Conservation (phyloP, 1,140 invertebrate genomes). For the Pissodes strobi region DNA sequence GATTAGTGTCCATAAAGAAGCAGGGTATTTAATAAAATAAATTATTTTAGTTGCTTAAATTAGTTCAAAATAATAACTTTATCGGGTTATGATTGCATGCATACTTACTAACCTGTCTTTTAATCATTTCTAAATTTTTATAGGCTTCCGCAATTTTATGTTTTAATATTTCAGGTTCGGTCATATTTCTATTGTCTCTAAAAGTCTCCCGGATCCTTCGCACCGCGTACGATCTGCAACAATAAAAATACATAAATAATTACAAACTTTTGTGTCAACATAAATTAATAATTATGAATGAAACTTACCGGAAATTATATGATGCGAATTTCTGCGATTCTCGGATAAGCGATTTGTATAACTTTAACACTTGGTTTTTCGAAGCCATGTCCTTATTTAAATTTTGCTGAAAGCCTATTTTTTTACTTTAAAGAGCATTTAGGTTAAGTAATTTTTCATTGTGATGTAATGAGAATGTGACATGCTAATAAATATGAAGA, state of each 20-base stretch:
- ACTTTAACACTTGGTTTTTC: constrained; percentile 55
- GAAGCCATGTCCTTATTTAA: constrained; percentile 1
- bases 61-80: too few species aligned
- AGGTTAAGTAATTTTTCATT: too few species aligned
- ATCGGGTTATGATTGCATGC: too few species aligned
- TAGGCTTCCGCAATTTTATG: constrained; percentile 61
- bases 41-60: too few species aligned
- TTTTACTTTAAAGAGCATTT: too few species aligned
- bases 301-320: constrained; percentile 65
- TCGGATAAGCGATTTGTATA: constrained; percentile 62
- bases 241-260: constrained; percentile 2
- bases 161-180: constrained; percentile 59
- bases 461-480: too few species aligned
- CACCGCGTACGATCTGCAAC: constrained; percentile 67
- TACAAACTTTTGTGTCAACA: background rate
- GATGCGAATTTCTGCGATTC: constrained; percentile 64
- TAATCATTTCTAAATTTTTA: constrained; percentile 66
- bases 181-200: constrained; percentile 63
- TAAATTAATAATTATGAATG: constrained; percentile 4
- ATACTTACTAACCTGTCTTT: constrained; percentile 45
- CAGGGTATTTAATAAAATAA: too few species aligned
- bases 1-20: too few species aligned
- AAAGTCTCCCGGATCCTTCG: constrained; percentile 70
- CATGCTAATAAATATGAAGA: too few species aligned
- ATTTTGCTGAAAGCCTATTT: too few species aligned